Evolutionary conservation across 2,888 invertebrate genomes (phyloP).

Genomic region (Mimas tiliae): DNA sequence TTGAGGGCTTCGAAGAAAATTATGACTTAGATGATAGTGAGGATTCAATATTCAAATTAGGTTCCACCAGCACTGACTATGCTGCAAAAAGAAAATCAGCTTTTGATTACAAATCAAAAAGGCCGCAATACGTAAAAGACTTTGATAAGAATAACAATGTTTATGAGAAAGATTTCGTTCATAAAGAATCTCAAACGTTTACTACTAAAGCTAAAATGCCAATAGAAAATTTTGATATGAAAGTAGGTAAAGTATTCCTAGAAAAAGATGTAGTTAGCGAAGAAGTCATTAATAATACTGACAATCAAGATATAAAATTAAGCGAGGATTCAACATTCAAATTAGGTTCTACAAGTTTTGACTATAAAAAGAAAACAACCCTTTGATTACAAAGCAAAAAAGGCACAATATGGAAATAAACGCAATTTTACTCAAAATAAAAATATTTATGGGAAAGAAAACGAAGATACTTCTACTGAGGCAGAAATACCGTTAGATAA

Average conservation of each 20-base stretch:
- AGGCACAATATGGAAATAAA: slow-evolving; percentile 47
- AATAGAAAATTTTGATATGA: neutral
- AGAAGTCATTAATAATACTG: neutral
- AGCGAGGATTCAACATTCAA: neutral
- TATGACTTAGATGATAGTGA: slow-evolving; percentile 4
- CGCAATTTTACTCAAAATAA: slow-evolving; percentile 26
- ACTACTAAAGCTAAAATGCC: neutral
- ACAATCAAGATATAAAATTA: slow-evolving; percentile 24
- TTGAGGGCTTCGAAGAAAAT: slow-evolving; percentile 31
- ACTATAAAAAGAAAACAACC: slow-evolving; percentile 36
- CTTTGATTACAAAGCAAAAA: slow-evolving; percentile 51
- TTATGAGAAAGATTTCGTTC: neutral
- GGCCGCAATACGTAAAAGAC: slow-evolving; percentile 47
- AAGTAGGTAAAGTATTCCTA: neutral
- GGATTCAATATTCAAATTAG: slow-evolving; percentile 5
- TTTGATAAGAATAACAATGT: slow-evolving; percentile 19
- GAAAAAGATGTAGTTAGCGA: neutral
- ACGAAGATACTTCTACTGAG: slow-evolving; percentile 20
- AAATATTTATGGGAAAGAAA: neutral
- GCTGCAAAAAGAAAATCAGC: slow-evolving; percentile 35
- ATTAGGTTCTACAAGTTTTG: slow-evolving; percentile 13
- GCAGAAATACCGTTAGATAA: neutral
- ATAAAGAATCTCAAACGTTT: slow-evolving; percentile 12
- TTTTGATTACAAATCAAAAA: slow-evolving; percentile 51
- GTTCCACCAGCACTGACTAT: slow-evolving; percentile 23